Conservation (phyloP, 2,797 vertebrate species). For the Enoplosus armatus region DNA sequence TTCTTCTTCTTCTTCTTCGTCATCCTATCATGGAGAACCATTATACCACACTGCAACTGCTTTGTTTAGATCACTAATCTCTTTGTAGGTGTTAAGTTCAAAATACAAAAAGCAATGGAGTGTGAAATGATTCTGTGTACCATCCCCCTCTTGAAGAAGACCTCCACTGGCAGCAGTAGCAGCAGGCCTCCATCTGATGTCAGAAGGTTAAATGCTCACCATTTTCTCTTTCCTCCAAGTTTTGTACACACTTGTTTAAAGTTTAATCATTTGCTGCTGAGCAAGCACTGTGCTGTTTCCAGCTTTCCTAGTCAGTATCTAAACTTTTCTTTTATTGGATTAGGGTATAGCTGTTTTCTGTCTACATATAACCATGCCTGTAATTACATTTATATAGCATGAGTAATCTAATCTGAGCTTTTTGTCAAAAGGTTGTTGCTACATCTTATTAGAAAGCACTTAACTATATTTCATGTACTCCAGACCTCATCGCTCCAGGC, state of each 20-base stretch:
- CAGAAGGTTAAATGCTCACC: conserved; percentile 20
- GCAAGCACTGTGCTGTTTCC: neutral
- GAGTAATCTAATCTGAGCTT: no score
- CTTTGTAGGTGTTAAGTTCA: conserved; percentile 29
- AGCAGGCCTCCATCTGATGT: neutral
- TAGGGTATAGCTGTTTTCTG: neutral
- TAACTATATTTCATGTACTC: neutral
- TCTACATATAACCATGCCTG: neutral
- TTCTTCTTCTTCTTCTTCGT: conserved; percentile 40
- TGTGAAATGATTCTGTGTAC: conserved; percentile 69
- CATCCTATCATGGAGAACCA: conserved; percentile 15
- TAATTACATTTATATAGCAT: neutral
- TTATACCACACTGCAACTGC: conserved; percentile 12
- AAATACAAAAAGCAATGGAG: conserved; percentile 46
- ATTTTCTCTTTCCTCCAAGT: conserved; percentile 5
- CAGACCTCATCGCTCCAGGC: neutral
- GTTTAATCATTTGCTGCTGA: conserved; percentile 10
- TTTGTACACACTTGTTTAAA: conserved; percentile 9
- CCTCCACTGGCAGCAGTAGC: conserved; percentile 1
- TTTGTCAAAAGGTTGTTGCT: no score
- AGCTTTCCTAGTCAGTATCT: neutral
- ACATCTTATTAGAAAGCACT: neutral
- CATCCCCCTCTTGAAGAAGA: conserved; percentile 13
- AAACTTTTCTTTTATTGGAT: neutral
- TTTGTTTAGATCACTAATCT: conserved; percentile 39